phyloP scores from a whole-genome alignment of 2,888 invertebrate genomes.

The Poecilobothrus nobilitatus region DNA sequence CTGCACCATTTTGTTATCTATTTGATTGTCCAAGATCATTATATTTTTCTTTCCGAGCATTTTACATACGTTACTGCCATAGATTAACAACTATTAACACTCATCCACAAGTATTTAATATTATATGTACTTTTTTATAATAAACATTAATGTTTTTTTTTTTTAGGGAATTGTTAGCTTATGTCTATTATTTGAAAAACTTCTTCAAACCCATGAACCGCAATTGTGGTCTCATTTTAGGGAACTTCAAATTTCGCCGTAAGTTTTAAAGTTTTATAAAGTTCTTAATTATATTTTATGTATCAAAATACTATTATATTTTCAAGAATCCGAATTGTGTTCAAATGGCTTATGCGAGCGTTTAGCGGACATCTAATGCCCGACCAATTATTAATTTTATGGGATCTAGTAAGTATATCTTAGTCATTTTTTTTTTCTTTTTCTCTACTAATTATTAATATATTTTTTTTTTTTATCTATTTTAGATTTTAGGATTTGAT shows the following conservation, averaged over 20 bases:
- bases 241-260: constrained; percentile 85
- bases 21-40: constrained; percentile 80
- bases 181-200: constrained; percentile 79
- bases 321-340: constrained; percentile 74
- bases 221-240: constrained; percentile 85
- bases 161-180: constrained; percentile 75
- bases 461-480: too few species aligned
- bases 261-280: constrained; percentile 43
- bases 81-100: constrained; percentile 85
- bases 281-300: too few species aligned
- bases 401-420: constrained; percentile 62
- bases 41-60: constrained; percentile 83
- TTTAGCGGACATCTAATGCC: constrained; percentile 92
- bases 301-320: too few species aligned
- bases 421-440: neutral
- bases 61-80: constrained; percentile 88
- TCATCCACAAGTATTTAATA: constrained; percentile 62
- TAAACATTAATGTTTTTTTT: constrained; percentile 10
- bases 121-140: neutral
- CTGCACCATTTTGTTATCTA: constrained; percentile 89
- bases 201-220: constrained; percentile 85
- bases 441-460: neutral
- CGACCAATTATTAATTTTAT: constrained; percentile 81
- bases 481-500: constrained; percentile 73
- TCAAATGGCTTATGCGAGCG: constrained; percentile 94